phyloP scores from a whole-genome alignment of 2,113 vertebrate genomes.

The Struthidea cinerea region DNA sequence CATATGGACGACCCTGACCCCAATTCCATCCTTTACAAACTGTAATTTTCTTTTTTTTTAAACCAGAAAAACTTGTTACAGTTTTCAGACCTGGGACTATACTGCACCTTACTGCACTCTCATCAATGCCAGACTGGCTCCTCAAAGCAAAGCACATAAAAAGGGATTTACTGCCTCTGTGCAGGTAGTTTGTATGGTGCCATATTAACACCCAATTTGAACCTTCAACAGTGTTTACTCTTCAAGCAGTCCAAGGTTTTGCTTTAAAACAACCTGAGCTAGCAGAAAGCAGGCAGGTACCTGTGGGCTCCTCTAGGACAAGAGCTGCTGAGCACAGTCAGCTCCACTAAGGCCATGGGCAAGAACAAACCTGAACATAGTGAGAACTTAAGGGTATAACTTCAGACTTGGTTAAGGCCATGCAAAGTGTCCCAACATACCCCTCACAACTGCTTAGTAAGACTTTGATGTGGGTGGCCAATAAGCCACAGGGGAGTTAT shows the following conservation, averaged over 20 bases:
- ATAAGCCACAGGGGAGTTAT: not conserved
- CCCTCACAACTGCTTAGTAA: not conserved
- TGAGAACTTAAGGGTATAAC: not conserved
- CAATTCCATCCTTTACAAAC: not conserved
- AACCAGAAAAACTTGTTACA: not conserved
- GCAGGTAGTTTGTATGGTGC: not conserved
- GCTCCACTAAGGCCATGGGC: not conserved
- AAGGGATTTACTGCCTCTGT: not conserved
- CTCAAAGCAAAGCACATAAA: not conserved
- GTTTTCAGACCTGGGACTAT: not conserved
- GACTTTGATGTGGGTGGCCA: not conserved
- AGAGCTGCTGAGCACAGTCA: not conserved
- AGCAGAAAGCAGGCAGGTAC: not conserved
- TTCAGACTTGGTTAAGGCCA: not conserved
- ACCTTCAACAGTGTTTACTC: not conserved
- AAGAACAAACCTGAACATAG: not conserved
- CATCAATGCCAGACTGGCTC: not conserved
- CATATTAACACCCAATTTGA: not conserved
- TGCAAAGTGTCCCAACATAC: not conserved
- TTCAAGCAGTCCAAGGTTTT: not conserved
- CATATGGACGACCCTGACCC: not conserved
- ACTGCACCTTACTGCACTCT: not conserved
- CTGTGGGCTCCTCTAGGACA: not conserved
- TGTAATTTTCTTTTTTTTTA: not conserved
- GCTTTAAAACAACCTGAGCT: not conserved